Evolutionary conservation across 2,113 vertebrate genomes (phyloP), one percentile per base, ranked within the genome.

Genomic region (Athene noctua): DNA sequence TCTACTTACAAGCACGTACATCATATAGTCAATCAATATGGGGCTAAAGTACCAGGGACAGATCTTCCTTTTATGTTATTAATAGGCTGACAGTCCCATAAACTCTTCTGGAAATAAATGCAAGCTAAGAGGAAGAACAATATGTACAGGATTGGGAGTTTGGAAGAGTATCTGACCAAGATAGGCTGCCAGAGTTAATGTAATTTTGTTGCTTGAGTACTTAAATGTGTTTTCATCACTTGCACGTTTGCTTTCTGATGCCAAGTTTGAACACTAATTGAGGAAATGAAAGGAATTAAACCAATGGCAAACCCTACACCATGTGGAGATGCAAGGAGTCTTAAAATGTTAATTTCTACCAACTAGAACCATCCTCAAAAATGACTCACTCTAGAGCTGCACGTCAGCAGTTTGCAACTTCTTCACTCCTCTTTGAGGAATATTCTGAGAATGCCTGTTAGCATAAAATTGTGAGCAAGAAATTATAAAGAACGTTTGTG

Each of bases 231-330:
- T 82, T 91, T 81, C 59, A 52, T 82, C 89, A 62, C 62, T 91
- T 47, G 34, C 61, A 46, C 57, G 51, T 86, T 94, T 79, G 52
- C 59, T 78, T 92, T 94, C 90, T 58, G 71, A 88, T 0, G 30
- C 61, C 42, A 38, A 47, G 40, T 72, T 57, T 57, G 51, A 93
- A 86, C 32, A 49, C 75, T 80, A 93, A 94, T 94, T 95, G 94
- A 88, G 80, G 83, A 86, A 92, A 96, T 74, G 34, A 71, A 68
- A 96, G 94, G n/a, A 86, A 96, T 68, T 93, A 88, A 93, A 91
- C 44, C 49, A 49, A 96, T n/a, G 80, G 63, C 90, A 95, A 93
- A 75, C 61, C 93, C 84, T 67, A 80, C 34, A 78, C n/a, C 75
- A 92, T 11, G 55, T 67, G 86, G 77, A 88, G 71, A 92, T 46